Base-by-base conservation (phyloP, 1,140 invertebrate species). In the Cyrtorhinus lividipennis region DNA sequence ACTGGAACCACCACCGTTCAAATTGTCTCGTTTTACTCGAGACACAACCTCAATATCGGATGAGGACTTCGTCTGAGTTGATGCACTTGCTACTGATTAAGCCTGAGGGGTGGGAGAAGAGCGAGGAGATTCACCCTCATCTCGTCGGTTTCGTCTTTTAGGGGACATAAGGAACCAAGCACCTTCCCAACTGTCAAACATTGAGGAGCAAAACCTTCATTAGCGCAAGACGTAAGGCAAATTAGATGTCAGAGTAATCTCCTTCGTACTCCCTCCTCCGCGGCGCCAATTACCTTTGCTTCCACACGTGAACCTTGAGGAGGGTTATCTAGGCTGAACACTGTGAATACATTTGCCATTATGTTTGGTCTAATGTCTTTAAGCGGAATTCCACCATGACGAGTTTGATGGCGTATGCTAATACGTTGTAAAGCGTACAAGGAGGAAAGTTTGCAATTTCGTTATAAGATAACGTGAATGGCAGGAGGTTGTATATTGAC, bases 361-460 rank as follows among this genome's bases (percentile, higher is more conserved):
- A 53, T 53, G 48, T 53, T 53, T 53, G 48, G 48, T 53, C 48
- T 53, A 53, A 53, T 53, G 48, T 53, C 48, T 53, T 53, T 22
- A 53, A 53, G n/a, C 48, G 48, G 48, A 53, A 53, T 53, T 53
- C 48, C 48, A 15, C 48, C 48, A 22, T 53, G 48, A 53, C 48
- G 48, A 53, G 48, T 53, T 38, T 53, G 48, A 53, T 53, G 48
- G 48, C 48, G 20, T 53, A 53, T 53, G 48, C 48, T 53, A 53
- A 53, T 53, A 53, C 20, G n/a, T n/a, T n/a, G n/a, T 53, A 20
- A 13, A 13, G 48, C 10, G 8, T 10, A 15, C 48, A 13, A 53
- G 10, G 20, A 20, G 10, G 10, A 20, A 53, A 20, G 5, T 5
- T 53, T 22, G 18, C 10, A 12, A 53, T 12, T 53, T 53, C 20